These are phyloP conservation scores for Microctonus aethiopoides DNA, from an alignment of 2,888 invertebrate genomes.

Conservation along the genomic window DNA sequence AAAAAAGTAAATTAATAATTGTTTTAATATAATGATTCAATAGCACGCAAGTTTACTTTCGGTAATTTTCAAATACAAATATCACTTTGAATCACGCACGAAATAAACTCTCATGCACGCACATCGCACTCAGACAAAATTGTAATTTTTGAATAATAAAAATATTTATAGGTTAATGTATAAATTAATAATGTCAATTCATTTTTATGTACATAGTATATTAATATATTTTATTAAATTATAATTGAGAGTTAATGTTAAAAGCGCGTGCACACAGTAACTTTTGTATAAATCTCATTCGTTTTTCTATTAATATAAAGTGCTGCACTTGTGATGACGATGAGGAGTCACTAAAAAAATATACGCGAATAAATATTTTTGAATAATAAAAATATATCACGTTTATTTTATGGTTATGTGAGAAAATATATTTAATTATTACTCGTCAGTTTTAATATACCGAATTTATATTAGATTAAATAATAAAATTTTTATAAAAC, in stretches of 20 bases:
- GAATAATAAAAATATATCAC: background rate
- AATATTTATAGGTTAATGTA: too few species aligned
- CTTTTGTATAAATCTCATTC: conserved; percentile 43
- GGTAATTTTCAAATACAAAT: background rate
- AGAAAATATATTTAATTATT: too few species aligned
- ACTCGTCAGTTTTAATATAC: too few species aligned
- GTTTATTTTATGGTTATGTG: background rate
- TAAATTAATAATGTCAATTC: background rate
- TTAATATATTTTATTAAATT: background rate
- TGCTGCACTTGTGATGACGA: conserved; percentile 44
- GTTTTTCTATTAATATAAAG: conserved; percentile 57
- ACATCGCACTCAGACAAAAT: background rate
- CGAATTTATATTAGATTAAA: too few species aligned
- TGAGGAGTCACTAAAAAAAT: conserved; percentile 62
- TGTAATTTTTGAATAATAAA: background rate
- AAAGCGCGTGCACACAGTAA: conserved; percentile 16
- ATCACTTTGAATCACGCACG: background rate
- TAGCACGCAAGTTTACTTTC: background rate
- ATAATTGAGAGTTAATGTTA: background rate
- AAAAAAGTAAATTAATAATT: background rate
- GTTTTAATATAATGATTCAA: background rate
- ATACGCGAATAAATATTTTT: conserved; percentile 59
- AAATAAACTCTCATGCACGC: background rate
- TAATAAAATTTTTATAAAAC: too few species aligned
- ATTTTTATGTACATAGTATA: too few species aligned